Percentiles rank a stretch among this genome's conserved stretches.
phyloP scores from a whole-genome alignment of 2,797 vertebrate species.

The Parambassis ranga region DNA sequence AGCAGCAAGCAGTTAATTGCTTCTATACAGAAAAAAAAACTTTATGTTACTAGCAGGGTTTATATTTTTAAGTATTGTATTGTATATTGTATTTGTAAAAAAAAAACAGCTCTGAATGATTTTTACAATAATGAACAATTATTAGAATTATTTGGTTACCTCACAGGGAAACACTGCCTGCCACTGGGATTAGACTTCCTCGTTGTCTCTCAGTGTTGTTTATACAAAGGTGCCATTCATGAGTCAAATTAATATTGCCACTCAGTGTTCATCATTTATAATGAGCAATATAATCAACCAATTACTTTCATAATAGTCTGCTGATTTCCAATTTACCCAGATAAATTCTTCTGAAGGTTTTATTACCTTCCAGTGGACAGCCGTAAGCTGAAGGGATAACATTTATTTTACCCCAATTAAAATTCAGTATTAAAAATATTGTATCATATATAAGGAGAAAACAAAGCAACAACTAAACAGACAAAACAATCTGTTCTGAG shows the following conservation, averaged over 20 bases:
- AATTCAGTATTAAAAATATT: conserved; percentile 13
- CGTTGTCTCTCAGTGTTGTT: conserved; percentile 51
- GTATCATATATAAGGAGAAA: background rate
- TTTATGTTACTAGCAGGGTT: background rate
- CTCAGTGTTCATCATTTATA: conserved; percentile 67
- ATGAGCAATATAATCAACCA: conserved; percentile 74
- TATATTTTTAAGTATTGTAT: conserved; percentile 13
- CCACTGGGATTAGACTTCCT: conserved; percentile 14
- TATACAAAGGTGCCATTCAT: conserved; percentile 62
- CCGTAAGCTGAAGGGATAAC: conserved; percentile 34
- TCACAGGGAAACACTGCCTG: conserved; percentile 2
- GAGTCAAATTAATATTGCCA: conserved; percentile 73
- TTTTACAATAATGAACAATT: conserved; percentile 18
- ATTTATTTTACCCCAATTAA: conserved; percentile 19
- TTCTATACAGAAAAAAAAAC: conserved; percentile 8
- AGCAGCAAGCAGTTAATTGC: background rate
- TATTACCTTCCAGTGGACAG: conserved; percentile 29
- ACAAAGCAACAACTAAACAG: background rate
- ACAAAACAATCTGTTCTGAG: background rate
- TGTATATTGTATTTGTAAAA: no score
- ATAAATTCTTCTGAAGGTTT: conserved; percentile 51
- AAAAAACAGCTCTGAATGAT: conserved; percentile 1
- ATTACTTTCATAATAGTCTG: conserved; percentile 67
- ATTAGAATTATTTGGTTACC: conserved; percentile 19
- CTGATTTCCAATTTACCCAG: conserved; percentile 63